These are phyloP conservation scores for Tenthredo amoena DNA, from an alignment of 2,888 invertebrate genomes.

Conservation along the genomic window DNA sequence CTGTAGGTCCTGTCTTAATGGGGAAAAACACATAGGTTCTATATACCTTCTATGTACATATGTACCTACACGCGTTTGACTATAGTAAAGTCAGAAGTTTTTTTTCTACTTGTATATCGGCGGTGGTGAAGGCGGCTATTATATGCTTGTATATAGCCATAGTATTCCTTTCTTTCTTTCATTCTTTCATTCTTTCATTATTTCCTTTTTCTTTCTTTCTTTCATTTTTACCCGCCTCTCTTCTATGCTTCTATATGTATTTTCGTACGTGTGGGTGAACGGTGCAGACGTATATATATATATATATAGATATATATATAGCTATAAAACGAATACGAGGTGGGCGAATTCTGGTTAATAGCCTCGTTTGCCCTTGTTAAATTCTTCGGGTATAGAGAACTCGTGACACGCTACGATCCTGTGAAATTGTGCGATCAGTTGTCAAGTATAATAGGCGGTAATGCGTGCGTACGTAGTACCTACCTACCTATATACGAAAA, in stretches of 20 bases:
- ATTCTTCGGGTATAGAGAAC: slow-evolving; percentile 68
- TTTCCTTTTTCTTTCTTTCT: background rate
- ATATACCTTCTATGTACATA: background rate
- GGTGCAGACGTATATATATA: background rate
- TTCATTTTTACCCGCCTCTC: background rate
- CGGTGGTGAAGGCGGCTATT: slow-evolving; percentile 2
- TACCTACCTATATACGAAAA: background rate
- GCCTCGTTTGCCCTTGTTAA: slow-evolving; percentile 75
- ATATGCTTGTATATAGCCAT: slow-evolving; percentile 7
- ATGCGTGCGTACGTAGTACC: slow-evolving; percentile 14
- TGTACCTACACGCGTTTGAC: slow-evolving; percentile 23
- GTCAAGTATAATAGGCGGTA: slow-evolving; percentile 59
- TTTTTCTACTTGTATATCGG: background rate
- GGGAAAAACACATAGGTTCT: slow-evolving; percentile 9
- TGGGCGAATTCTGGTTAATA: slow-evolving; percentile 16
- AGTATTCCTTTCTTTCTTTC: background rate
- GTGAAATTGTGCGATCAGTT: slow-evolving; percentile 74
- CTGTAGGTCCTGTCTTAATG: slow-evolving; percentile 35
- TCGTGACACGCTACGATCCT: slow-evolving; percentile 65
- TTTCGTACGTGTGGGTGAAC: background rate
- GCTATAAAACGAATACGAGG: background rate
- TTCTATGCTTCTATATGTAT: background rate
- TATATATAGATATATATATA: background rate
- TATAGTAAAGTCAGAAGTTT: slow-evolving; percentile 33
- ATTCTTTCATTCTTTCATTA: background rate